Conservation (phyloP, 2,888 invertebrate species). For the Alloscopus bannaensis region DNA sequence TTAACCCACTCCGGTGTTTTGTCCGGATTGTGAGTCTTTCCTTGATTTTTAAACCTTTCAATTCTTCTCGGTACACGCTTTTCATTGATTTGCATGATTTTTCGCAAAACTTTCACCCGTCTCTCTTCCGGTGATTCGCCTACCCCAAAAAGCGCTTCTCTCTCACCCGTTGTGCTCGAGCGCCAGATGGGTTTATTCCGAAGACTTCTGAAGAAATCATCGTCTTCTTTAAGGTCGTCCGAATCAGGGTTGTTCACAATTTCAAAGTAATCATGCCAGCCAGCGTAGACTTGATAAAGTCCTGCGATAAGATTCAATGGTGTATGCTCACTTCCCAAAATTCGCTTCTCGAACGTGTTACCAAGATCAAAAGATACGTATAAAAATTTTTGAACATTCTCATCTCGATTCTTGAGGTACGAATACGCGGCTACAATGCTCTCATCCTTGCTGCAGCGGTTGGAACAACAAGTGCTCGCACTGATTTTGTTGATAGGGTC, state of each 20-base stretch:
- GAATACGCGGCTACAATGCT: conserved; percentile 44
- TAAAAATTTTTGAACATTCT: conserved; percentile 31
- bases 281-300: conserved; percentile 46
- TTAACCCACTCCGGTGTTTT: conserved; percentile 36
- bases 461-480: conserved; percentile 29
- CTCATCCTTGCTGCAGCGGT: too few species aligned
- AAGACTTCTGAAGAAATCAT: conserved; percentile 2
- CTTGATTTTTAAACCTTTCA: not conserved
- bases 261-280: conserved; percentile 45
- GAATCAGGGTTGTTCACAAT: conserved; percentile 32
- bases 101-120: conserved; percentile 8
- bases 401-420: not conserved
- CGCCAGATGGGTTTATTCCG: conserved; percentile 29
- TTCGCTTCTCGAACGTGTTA: conserved; percentile 58
- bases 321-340: conserved; percentile 33
- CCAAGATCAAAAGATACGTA: conserved; percentile 65
- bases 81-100: conserved; percentile 24
- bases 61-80: conserved; percentile 21
- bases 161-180: conserved; percentile 7
- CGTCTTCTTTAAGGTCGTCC: conserved; percentile 28
- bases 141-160: conserved; percentile 30
- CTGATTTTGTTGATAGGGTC: conserved; percentile 22
- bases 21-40: not conserved
- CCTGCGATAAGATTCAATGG: conserved; percentile 60
- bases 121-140: not conserved